Percentiles rank a stretch among this genome's conserved stretches.
Evolutionary conservation across 2,888 invertebrate genomes (phyloP).

Genomic region (Drosophila rubida): DNA sequence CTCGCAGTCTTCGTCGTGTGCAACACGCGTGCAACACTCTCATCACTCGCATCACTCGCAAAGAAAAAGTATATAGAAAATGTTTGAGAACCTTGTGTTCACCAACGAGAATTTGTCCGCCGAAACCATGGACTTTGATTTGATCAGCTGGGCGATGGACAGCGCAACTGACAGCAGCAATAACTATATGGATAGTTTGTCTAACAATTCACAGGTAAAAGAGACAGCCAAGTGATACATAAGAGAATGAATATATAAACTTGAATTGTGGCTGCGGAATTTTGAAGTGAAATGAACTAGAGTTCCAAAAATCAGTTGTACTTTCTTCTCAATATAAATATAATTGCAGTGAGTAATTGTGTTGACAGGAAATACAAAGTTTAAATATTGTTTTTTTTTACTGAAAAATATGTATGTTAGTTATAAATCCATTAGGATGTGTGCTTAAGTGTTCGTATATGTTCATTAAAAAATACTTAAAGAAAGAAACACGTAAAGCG

Average conservation of each 20-base stretch:
- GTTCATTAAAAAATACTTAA: conserved; percentile 26
- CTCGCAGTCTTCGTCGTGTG: conserved; percentile 62
- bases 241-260: too few relatives aligned
- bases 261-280: too few relatives aligned
- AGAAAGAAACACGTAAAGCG: too few relatives aligned
- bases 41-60: background rate
- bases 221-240: background rate
- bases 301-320: too few relatives aligned
- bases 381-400: too few relatives aligned
- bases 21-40: conserved; percentile 45
- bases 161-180: conserved; percentile 11
- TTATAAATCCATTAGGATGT: background rate
- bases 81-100: conserved; percentile 69
- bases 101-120: conserved; percentile 65
- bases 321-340: too few relatives aligned
- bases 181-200: conserved; percentile 44
- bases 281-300: too few relatives aligned
- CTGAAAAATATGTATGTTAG: background rate
- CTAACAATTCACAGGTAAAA: conserved; percentile 44
- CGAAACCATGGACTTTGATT: conserved; percentile 74
- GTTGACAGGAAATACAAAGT: too few relatives aligned
- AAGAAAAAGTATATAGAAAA: conserved; percentile 37
- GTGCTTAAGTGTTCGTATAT: background rate
- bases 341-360: too few relatives aligned
- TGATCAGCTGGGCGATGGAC: conserved; percentile 60